These are phyloP conservation scores for Batillaria attramentaria DNA, from an alignment of 1,140 invertebrate genomes.

Conservation along the genomic window DNA sequence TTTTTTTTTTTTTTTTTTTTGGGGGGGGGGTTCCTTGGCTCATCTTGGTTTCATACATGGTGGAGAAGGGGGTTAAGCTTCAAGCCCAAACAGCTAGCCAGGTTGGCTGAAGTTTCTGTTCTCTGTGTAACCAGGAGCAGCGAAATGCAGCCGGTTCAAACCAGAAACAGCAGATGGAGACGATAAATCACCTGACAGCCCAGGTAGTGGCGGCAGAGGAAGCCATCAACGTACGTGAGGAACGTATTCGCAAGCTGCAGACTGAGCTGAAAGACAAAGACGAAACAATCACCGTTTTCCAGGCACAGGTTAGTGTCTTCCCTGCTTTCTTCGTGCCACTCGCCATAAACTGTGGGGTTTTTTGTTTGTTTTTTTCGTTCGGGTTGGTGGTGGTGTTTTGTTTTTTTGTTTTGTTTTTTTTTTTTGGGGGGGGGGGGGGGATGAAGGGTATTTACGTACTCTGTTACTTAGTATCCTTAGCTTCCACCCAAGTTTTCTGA, in stretches of 20 bases:
- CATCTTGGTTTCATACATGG: neutral
- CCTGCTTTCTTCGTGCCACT: neutral
- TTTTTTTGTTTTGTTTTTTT: neutral
- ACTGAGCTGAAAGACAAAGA: conserved; percentile 41
- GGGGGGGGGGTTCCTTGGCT: neutral
- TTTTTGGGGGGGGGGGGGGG: neutral
- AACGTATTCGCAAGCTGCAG: conserved; percentile 49
- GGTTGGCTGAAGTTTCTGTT: neutral
- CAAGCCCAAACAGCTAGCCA: neutral
- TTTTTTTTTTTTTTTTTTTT: neutral
- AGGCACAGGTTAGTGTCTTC: conserved; percentile 54
- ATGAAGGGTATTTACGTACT: neutral
- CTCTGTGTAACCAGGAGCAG: conserved; percentile 5
- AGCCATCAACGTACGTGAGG: conserved; percentile 55
- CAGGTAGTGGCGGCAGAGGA: conserved; percentile 64
- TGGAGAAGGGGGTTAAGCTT: neutral
- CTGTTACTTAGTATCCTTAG: neutral
- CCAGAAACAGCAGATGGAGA: conserved; percentile 44
- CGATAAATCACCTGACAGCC: conserved; percentile 58
- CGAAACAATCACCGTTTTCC: conserved; percentile 53
- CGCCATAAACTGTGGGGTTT: neutral
- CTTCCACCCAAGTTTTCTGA: neutral
- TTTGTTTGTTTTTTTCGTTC: neutral
- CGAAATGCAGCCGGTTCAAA: neutral
- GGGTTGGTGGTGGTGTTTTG: neutral